These are phyloP conservation scores for Paradoxurus hermaphroditus DNA, from an alignment of 2,113 vertebrate genomes.

Conservation along the genomic window DNA sequence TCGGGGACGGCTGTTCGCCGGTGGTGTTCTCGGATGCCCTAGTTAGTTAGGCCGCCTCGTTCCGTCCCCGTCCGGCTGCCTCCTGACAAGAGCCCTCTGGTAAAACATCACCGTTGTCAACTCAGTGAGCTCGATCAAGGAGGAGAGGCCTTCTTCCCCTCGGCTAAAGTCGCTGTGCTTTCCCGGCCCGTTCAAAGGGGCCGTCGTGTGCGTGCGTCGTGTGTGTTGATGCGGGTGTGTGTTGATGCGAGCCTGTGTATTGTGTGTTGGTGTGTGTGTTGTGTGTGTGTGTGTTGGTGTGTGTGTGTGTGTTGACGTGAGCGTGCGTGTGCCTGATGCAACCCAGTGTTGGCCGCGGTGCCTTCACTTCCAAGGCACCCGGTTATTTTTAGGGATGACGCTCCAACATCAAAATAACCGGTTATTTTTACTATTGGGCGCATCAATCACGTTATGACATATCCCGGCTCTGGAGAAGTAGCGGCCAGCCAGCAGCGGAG, in stretches of 20 bases:
- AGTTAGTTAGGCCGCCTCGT: background rate
- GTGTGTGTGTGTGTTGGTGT: background rate
- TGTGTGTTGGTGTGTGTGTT: background rate
- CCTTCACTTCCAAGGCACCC: background rate
- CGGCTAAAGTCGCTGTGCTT: background rate
- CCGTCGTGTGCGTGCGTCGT: background rate
- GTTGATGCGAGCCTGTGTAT: background rate
- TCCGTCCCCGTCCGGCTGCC: background rate
- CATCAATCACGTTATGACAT: constrained; percentile 28
- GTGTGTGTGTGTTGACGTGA: background rate
- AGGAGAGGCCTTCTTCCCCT: background rate
- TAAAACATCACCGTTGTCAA: background rate
- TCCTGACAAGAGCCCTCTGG: background rate
- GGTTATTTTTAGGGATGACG: constrained; percentile 64
- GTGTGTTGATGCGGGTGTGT: no score
- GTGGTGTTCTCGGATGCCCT: background rate
- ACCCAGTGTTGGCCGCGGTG: background rate
- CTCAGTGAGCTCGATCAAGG: background rate
- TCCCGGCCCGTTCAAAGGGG: background rate
- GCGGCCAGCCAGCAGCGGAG: background rate
- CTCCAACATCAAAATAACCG: constrained; percentile 36
- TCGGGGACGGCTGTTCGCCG: background rate
- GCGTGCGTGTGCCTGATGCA: background rate
- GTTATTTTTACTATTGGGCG: constrained; percentile 42
- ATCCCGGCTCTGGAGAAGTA: background rate